Percentiles rank a stretch among this genome's conserved stretches.
These are phyloP conservation scores for Chymomyza caudatula DNA, from an alignment of 2,888 invertebrate species.

Conservation along the genomic window DNA sequence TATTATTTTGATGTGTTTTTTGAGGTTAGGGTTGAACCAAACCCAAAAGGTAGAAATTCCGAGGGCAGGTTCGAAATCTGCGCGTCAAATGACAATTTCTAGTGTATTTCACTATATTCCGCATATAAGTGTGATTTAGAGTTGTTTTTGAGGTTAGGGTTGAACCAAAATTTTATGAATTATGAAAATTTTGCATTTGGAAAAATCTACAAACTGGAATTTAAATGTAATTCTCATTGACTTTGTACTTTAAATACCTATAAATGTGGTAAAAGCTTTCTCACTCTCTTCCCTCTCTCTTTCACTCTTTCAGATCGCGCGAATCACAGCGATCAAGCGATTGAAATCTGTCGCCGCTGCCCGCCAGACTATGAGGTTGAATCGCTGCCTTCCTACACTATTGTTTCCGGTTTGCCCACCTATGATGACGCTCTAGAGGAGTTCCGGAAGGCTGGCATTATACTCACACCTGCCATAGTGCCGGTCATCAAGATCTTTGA, in stretches of 20 bases:
- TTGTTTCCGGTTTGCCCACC: slow-evolving; percentile 83
- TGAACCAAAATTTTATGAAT: too few species aligned
- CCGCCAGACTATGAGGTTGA: slow-evolving; percentile 79
- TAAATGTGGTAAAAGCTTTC: too few species aligned
- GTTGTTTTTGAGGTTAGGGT: too few species aligned
- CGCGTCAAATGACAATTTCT: too few species aligned
- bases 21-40: too few species aligned
- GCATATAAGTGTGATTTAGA: too few species aligned
- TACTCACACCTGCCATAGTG: slow-evolving; percentile 70
- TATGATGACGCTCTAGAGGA: slow-evolving; percentile 83
- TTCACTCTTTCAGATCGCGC: slow-evolving; percentile 78
- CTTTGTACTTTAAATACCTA: not conserved
- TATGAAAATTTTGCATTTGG: too few species aligned
- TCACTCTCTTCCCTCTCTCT: not conserved
- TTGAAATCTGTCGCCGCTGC: slow-evolving; percentile 75
- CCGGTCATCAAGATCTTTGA: slow-evolving; percentile 77
- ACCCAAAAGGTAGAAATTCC: too few species aligned
- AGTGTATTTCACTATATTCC: too few species aligned
- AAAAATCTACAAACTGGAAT: too few species aligned
- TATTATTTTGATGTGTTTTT: too few species aligned
- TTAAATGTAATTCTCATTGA: not conserved
- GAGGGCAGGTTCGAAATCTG: too few species aligned
- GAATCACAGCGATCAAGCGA: slow-evolving; percentile 68
- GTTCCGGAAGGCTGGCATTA: slow-evolving; percentile 78
- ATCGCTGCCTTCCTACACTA: slow-evolving; percentile 82